Base-by-base conservation (phyloP, 2,797 vertebrate genomes). In the Merluccius polli region DNA sequence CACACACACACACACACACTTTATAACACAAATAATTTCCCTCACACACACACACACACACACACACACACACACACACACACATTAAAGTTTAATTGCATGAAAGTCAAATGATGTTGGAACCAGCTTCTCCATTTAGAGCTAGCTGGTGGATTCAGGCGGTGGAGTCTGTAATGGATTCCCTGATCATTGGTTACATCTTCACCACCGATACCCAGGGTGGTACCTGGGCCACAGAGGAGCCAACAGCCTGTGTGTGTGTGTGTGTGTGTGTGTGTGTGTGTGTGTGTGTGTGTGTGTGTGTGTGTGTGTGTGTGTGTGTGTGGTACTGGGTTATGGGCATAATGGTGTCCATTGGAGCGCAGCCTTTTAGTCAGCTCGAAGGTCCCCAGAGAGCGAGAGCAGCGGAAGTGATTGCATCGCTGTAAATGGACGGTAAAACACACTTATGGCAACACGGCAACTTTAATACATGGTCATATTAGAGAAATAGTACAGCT, bases 41-140 rank as follows among this genome's bases (percentile, higher is more conserved):
- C 75, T 16, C 80, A 74, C 78, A 71, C 70, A 71, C 70, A 33
- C 70, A 35, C 70, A 71, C 70, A 71, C 70, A 35, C 15, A 71
- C 70, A 12, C 32, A 35, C 70, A 71, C 5, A 33, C 36, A 71
- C 78, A 83, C 83, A 85, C 65, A 73, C 15, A 3, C 69, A 7
- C 1, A 74, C 87, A 89, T 98, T 90, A 97, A 97, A 96, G 92
- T 96, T 98, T 95, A 83, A 97, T 94, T 89, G 92, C 77, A 82
- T 95, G 94, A 95, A 96, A 96, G 94, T 95, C 95, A 95, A 96
- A 96, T 95, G 93, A 95, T 96, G 95, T 96, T 94, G 95, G 94
- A 94, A 95, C 91, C 93, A 88, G 93, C 94, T 95, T 93, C 86
- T 96, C 94, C 94, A 95, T 97, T 96, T 96, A 91, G 94, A 93